A percentile compares a stretch with the other conserved stretches of the same genome.
Conservation (phyloP, 1,140 invertebrate species). For the Temnothorax longispinosus region DNA sequence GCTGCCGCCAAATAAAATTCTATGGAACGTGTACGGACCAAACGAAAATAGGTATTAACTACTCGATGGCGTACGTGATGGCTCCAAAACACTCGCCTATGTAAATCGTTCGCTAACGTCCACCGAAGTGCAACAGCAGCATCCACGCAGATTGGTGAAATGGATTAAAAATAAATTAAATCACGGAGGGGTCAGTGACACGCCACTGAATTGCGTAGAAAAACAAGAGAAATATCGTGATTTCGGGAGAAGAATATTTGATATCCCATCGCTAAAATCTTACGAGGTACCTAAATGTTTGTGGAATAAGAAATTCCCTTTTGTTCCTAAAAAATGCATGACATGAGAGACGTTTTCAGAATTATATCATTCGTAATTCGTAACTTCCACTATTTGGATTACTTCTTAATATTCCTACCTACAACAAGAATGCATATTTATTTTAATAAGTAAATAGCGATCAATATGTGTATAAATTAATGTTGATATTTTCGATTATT, state of each 20-base stretch:
- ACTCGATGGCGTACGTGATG: constrained; percentile 61
- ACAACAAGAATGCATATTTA: neutral
- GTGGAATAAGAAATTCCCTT: neutral
- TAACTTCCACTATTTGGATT: neutral
- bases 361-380: neutral
- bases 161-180: constrained; percentile 55
- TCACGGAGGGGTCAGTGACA: constrained; percentile 12
- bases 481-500: neutral
- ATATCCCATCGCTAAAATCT: neutral
- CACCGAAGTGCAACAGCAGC: constrained; percentile 23
- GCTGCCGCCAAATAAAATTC: constrained; percentile 70
- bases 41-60: constrained; percentile 73
- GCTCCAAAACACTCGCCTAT: constrained; percentile 53
- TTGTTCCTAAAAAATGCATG: neutral
- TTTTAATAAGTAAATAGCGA: neutral
- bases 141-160: constrained; percentile 27
- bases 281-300: neutral
- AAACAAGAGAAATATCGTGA: neutral
- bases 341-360: neutral
- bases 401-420: neutral
- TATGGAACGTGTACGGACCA: constrained; percentile 38
- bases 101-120: constrained; percentile 62
- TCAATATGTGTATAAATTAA: neutral
- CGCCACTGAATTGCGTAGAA: neutral
- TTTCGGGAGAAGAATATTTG: neutral